Percentiles rank a stretch among this genome's conserved stretches.
These are phyloP conservation scores for Cantharis rustica DNA, from an alignment of 2,888 invertebrate genomes.

Conservation along the genomic window DNA sequence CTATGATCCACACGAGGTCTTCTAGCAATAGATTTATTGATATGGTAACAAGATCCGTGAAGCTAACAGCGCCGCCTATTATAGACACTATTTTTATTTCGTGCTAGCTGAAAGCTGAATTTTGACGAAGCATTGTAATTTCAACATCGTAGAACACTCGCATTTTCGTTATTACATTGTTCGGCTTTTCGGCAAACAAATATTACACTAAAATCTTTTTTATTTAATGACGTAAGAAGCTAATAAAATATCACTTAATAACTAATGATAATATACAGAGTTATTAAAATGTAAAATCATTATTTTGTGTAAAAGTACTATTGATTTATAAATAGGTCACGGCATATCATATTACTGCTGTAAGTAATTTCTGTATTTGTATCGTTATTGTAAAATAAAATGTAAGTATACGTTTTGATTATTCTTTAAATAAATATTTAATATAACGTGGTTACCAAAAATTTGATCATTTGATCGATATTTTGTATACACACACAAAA, in stretches of 20 bases:
- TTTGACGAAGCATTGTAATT: too few relatives aligned
- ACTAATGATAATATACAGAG: background rate
- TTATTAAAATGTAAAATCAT: background rate
- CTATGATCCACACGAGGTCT: too few relatives aligned
- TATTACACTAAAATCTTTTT: background rate
- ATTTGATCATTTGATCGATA: background rate
- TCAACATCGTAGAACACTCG: background rate
- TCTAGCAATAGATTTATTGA: too few relatives aligned
- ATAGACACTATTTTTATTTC: too few relatives aligned
- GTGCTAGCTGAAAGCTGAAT: background rate
- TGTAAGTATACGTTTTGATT: background rate
- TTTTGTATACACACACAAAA: background rate
- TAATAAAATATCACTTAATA: background rate
- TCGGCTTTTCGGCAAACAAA: background rate
- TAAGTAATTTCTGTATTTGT: background rate
- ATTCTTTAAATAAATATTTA: background rate
- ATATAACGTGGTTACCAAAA: background rate
- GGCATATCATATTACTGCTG: background rate
- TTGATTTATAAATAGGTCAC: background rate
- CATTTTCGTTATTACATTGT: background rate
- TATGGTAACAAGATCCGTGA: too few relatives aligned
- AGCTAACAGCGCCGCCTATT: too few relatives aligned
- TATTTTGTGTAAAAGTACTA: background rate
- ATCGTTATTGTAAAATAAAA: background rate
- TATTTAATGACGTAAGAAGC: background rate